Conservation (phyloP, 2,888 invertebrate genomes). For the Dryococelus australis region DNA sequence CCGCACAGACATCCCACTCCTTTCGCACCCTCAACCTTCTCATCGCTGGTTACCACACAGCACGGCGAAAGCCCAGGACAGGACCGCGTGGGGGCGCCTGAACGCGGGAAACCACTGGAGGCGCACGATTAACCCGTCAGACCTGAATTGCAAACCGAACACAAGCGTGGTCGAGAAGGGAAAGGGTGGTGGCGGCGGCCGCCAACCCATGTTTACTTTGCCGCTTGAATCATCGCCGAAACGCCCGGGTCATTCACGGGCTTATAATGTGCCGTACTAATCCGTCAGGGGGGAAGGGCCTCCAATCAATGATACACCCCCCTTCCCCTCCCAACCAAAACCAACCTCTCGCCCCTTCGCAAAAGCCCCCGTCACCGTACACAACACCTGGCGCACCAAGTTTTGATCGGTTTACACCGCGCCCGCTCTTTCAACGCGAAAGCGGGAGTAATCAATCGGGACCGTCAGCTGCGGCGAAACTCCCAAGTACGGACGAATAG, state of each 20-base stretch:
- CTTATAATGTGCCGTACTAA: not conserved
- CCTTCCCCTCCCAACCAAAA: not conserved
- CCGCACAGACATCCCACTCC: not conserved
- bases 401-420: not conserved
- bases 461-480: no score
- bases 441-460: no score
- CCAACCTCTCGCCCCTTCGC: not conserved
- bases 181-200: not conserved
- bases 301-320: not conserved
- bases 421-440: not conserved
- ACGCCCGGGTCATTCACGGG: constrained; percentile 2
- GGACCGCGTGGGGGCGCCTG: not conserved
- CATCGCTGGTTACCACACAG: not conserved
- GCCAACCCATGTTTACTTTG: constrained; percentile 6
- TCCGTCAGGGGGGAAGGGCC: not conserved
- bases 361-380: not conserved
- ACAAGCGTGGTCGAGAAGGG: not conserved
- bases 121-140: not conserved
- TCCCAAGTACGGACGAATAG: no score
- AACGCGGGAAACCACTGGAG: not conserved
- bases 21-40: not conserved
- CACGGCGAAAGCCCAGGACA: not conserved
- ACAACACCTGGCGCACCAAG: not conserved
- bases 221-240: constrained; percentile 3
- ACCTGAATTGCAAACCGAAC: not conserved